These are phyloP conservation scores for Leucoraja erinaceus DNA, from an alignment of 2,113 vertebrate genomes.

Conservation along the genomic window DNA sequence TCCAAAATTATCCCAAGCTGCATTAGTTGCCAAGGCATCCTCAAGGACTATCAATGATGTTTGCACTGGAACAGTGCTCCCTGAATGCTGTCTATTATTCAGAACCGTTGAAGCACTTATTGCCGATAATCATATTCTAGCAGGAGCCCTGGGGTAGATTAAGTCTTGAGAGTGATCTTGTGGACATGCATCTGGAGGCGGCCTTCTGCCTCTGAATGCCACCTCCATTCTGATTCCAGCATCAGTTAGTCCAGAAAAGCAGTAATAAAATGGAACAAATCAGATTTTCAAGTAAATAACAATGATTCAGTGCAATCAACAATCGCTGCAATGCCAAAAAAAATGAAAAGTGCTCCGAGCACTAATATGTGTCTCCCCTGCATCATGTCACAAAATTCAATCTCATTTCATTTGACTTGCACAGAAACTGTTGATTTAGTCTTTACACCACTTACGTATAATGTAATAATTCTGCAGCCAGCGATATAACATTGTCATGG, in stretches of 20 bases:
- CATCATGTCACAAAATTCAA: slow-evolving; percentile 29
- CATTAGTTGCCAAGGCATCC: slow-evolving; percentile 42
- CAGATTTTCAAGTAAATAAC: slow-evolving; percentile 85
- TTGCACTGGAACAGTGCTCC: slow-evolving; percentile 81
- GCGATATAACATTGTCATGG: background rate
- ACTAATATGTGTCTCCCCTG: slow-evolving; percentile 31
- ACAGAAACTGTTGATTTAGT: slow-evolving; percentile 16
- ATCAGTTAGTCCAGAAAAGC: slow-evolving; percentile 76
- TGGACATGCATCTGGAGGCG: slow-evolving; percentile 70
- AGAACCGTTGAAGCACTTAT: slow-evolving; percentile 79
- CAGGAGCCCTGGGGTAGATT: slow-evolving; percentile 65
- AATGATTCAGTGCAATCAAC: slow-evolving; percentile 72
- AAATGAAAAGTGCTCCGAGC: slow-evolving; percentile 42
- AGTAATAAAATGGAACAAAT: slow-evolving; percentile 88
- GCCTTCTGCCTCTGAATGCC: slow-evolving; percentile 73
- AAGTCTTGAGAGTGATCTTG: slow-evolving; percentile 68
- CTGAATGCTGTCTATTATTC: slow-evolving; percentile 83
- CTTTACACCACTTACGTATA: background rate
- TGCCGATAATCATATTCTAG: slow-evolving; percentile 90
- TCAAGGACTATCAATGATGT: slow-evolving; percentile 62
- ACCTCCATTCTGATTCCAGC: slow-evolving; percentile 74
- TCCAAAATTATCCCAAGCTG: slow-evolving; percentile 63
- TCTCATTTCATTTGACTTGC: slow-evolving; percentile 30
- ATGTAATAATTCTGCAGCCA: background rate
- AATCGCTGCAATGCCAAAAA: slow-evolving; percentile 64